These are phyloP conservation scores for Druon quercuslanigerum DNA, from an alignment of 1,140 invertebrate genomes.

Conservation along the genomic window DNA sequence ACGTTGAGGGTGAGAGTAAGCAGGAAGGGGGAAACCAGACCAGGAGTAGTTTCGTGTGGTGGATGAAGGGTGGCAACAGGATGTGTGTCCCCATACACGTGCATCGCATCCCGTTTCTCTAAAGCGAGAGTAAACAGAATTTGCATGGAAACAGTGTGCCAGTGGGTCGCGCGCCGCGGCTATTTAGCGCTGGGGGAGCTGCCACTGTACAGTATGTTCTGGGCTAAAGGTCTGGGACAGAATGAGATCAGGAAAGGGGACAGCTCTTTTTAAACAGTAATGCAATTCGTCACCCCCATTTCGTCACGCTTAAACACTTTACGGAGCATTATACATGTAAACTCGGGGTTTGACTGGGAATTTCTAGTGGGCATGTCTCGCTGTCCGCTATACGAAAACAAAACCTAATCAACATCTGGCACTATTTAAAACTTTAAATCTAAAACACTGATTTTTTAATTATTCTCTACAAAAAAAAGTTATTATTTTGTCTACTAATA, in stretches of 20 bases:
- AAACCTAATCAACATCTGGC: too few species aligned
- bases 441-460: too few species aligned
- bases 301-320: constrained; percentile 58
- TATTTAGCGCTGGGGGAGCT: constrained; percentile 62
- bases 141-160: constrained; percentile 72
- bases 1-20: constrained; percentile 42
- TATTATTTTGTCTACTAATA: too few species aligned
- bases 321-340: constrained; percentile 59
- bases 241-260: constrained; percentile 44
- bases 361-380: too few species aligned
- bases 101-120: constrained; percentile 47
- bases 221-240: constrained; percentile 18
- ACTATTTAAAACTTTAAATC: too few species aligned
- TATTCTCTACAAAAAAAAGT: too few species aligned
- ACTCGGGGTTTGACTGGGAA: constrained; percentile 45
- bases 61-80: constrained; percentile 31
- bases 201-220: constrained; percentile 34
- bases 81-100: constrained; percentile 31
- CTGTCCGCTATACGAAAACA: too few species aligned
- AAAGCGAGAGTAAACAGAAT: constrained; percentile 70
- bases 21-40: constrained; percentile 36
- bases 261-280: constrained; percentile 62
- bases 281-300: constrained; percentile 58
- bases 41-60: constrained; percentile 34
- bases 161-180: constrained; percentile 66